Percentiles rank a stretch among this genome's conserved stretches.
These are phyloP conservation scores for Caenorhabditis becei DNA, from an alignment of 2,888 invertebrate species.

Conservation along the genomic window DNA sequence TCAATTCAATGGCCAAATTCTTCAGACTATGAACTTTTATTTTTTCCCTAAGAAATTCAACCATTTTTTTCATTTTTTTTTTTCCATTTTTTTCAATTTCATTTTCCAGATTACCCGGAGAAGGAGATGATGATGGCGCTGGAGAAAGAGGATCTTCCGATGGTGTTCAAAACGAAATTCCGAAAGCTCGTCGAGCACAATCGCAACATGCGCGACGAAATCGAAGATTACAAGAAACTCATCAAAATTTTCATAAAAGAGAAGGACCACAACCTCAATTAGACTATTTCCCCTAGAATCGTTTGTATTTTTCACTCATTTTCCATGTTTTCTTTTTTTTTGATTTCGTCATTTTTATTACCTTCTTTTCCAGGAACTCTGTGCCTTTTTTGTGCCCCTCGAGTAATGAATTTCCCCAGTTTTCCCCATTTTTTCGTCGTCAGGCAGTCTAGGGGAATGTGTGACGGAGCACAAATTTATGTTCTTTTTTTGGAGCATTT, in stretches of 20 bases:
- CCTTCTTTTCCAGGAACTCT: too few species aligned
- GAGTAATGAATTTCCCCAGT: too few species aligned
- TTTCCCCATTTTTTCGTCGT: too few species aligned
- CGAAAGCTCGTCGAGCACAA: constrained; percentile 17
- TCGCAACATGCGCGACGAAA: constrained; percentile 15
- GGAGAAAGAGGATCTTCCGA: constrained; percentile 12
- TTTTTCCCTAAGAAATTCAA: too few species aligned
- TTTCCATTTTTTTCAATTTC: too few species aligned
- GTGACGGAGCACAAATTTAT: background rate
- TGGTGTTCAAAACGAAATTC: constrained; percentile 22
- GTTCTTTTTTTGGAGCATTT: background rate
- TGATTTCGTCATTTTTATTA: too few species aligned
- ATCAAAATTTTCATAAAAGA: constrained; percentile 9
- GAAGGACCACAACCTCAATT: background rate
- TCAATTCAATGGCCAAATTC: too few species aligned
- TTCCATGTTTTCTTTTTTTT: constrained; percentile 9
- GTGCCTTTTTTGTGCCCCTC: too few species aligned
- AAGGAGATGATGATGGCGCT: constrained; percentile 14
- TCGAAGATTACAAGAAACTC: background rate
- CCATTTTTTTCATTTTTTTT: too few species aligned
- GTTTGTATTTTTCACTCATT: background rate
- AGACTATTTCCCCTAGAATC: background rate
- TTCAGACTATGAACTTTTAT: too few species aligned
- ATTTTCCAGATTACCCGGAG: constrained; percentile 22
- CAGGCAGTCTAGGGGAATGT: too few species aligned